A percentile compares a stretch with the other conserved stretches of the same genome.
Evolutionary conservation across 2,797 vertebrate species (phyloP).

Genomic region (Huso huso): DNA sequence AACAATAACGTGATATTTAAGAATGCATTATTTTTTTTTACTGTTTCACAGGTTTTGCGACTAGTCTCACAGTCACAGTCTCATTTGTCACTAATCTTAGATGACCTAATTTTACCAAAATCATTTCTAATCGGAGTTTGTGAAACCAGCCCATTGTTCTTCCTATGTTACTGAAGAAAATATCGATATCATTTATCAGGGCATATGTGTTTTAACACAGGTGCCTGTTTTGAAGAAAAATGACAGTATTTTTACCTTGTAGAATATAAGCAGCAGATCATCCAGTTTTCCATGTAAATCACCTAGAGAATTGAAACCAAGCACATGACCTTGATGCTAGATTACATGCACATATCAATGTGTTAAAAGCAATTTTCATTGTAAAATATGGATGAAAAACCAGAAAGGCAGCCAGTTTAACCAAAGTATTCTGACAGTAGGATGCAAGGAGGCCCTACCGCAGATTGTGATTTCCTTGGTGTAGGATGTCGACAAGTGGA

Average conservation of each 20-base stretch:
- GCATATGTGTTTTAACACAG: too few species aligned
- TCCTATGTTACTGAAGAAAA: too few species aligned
- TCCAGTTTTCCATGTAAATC: conserved; percentile 91
- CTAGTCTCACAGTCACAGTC: too few species aligned
- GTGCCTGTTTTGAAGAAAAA: not conserved
- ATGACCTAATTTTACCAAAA: too few species aligned
- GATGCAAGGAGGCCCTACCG: conserved; percentile 58
- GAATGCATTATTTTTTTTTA: too few species aligned
- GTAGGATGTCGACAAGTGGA: conserved; percentile 70
- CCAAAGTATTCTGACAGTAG: not conserved
- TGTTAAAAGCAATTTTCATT: not conserved
- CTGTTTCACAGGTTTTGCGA: too few species aligned
- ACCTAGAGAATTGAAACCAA: conserved; percentile 54
- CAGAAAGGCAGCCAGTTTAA: not conserved
- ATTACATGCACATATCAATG: too few species aligned
- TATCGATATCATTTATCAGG: too few species aligned
- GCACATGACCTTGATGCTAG: conserved; percentile 6
- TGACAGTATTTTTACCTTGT: conserved; percentile 68
- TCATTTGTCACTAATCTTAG: too few species aligned
- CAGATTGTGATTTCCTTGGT: conserved; percentile 85
- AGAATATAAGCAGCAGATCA: conserved; percentile 91
- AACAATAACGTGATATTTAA: too few species aligned
- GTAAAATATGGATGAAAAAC: conserved; percentile 10
- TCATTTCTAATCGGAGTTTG: too few species aligned
- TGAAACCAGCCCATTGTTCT: too few species aligned